Conservation (phyloP, 2,888 invertebrate species). For the Ormia ochracea region DNA sequence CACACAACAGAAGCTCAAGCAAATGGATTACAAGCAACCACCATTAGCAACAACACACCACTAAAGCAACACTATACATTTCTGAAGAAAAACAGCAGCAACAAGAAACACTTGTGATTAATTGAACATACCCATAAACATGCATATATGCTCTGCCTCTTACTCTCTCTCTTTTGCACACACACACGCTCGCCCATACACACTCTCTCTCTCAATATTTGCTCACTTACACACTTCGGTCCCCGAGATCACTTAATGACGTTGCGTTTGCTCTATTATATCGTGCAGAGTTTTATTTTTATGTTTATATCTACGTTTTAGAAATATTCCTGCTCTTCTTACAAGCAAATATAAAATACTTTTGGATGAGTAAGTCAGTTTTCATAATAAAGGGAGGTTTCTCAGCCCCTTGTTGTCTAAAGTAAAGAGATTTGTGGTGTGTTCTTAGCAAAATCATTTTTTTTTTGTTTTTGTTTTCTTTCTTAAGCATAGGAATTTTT, state of each 20-base stretch:
- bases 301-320: background rate
- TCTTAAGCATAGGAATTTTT: background rate
- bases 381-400: conserved; percentile 35
- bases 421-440: background rate
- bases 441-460: background rate
- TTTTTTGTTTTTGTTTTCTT: background rate
- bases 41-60: conserved; percentile 1
- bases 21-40: conserved; percentile 33
- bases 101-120: background rate
- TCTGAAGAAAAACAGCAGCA: background rate
- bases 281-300: conserved; percentile 32
- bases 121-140: too few relatives aligned
- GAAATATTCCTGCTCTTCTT: conserved; percentile 16
- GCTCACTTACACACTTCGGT: conserved; percentile 13
- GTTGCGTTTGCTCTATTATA: conserved; percentile 33
- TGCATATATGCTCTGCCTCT: too few relatives aligned
- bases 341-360: background rate
- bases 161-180: too few relatives aligned
- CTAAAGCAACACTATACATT: background rate
- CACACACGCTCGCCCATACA: background rate
- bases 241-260: conserved; percentile 56
- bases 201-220: background rate
- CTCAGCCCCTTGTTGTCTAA: conserved; percentile 11
- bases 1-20: conserved; percentile 17
- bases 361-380: background rate